Percentiles rank a stretch among this genome's conserved stretches.
Conservation (phyloP, 2,113 vertebrate species). For the Microtus ochrogaster region DNA sequence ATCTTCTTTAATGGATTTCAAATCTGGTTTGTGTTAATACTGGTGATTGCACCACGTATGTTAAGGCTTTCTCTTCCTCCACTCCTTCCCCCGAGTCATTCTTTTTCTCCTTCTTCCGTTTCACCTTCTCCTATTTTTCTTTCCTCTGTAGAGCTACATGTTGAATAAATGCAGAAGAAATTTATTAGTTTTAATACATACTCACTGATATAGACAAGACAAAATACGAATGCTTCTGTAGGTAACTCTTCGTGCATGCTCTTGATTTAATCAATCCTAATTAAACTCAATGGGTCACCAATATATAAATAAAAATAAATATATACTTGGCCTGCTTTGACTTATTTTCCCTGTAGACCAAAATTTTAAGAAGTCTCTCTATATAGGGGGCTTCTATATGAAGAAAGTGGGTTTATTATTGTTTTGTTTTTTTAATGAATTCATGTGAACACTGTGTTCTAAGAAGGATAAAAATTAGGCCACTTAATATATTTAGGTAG, state of each 20-base stretch:
- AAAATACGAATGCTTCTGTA: neutral
- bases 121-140: neutral
- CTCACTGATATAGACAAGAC: neutral
- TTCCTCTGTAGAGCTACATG: neutral
- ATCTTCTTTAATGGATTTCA: neutral
- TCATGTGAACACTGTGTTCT: slow-evolving; percentile 7
- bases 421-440: neutral
- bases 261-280: neutral
- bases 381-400: neutral
- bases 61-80: neutral
- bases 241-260: accelerated
- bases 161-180: neutral
- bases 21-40: neutral
- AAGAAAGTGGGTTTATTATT: neutral
- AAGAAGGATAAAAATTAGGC: neutral
- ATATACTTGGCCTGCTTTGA: neutral
- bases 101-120: neutral
- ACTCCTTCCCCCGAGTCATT: neutral
- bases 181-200: neutral
- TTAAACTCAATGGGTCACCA: neutral
- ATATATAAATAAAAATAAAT: neutral
- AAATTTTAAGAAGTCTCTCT: neutral
- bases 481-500: neutral
- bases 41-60: neutral
- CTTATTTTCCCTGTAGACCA: neutral